Evolutionary conservation across 2,888 invertebrate species (phyloP).

Genomic region (Megastigmus dorsalis): DNA sequence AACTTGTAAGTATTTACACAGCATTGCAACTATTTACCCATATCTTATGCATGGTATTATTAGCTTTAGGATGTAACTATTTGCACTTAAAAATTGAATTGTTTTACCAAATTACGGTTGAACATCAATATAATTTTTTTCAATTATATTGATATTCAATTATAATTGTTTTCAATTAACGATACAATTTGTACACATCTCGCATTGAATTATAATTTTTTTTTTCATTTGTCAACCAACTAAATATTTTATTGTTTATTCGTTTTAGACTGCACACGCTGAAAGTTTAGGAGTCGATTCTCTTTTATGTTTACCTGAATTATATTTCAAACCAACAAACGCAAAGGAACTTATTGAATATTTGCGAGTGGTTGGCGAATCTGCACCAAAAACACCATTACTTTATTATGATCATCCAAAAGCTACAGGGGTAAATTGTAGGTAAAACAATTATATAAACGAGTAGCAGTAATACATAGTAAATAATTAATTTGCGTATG

Average conservation of each 20-base stretch:
- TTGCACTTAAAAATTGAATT: too few relatives aligned
- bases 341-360: constrained; percentile 81
- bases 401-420: constrained; percentile 82
- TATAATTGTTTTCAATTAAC: too few relatives aligned
- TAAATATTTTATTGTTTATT: not conserved
- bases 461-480: not conserved
- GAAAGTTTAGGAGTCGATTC: not conserved
- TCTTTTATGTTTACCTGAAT: constrained; percentile 60
- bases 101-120: too few relatives aligned
- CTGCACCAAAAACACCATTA: constrained; percentile 85
- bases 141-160: too few relatives aligned
- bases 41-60: too few relatives aligned
- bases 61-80: too few relatives aligned
- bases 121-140: too few relatives aligned
- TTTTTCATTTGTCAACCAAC: not conserved
- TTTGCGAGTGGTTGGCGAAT: constrained; percentile 80
- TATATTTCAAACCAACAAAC: too few relatives aligned
- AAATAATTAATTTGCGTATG: not conserved
- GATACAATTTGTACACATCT: not conserved
- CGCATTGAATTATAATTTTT: not conserved
- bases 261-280: not conserved
- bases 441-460: not conserved
- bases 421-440: constrained; percentile 43
- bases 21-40: too few relatives aligned
- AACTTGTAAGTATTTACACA: constrained; percentile 79